Evolutionary conservation across 2,888 invertebrate genomes (phyloP), one percentile per base, ranked within the genome.

Genomic region (Drosophila quinaria): DNA sequence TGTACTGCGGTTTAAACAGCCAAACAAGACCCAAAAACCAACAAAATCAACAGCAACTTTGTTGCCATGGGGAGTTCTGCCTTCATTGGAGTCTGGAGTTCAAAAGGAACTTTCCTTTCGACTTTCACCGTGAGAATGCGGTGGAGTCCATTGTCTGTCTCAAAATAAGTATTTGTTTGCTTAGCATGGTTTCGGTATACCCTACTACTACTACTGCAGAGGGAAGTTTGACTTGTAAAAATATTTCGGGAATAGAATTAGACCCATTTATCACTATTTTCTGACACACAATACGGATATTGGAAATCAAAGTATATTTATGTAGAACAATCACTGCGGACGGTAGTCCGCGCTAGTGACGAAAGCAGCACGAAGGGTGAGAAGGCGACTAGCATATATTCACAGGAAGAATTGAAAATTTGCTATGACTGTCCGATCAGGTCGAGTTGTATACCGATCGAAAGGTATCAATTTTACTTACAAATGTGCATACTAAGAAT

Each of bases 1-100:
- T 87, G 81, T 89, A 74, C 80, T 85, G 89, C 72, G 89, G 89
- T 74, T 87, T 78, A 81, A 87, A 78, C 81, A 87, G 87, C 61
- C 74, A 74, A 76, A 67, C 81, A 74, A 63, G 56, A 70, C 49
- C 63, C 76, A 22, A 65, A 64, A 60, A 59, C 64, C 33, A 17
- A 42, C 47, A 59, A 46, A 17, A 17, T 39, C 47, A 13, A 54
- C 42, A 62, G 37, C 35, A 17, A 47, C 50, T 50, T 54, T 25
- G 52, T 44, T 61, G 69, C 61, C 60, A 50, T 64, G 25, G 78
- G 54, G 60, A 69, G 52, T 56, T 68, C 35, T 25, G 44, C 39
- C 17, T 42, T 33, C 56, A 56, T 39, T 52, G 52, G 52, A 39
- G 52, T 50, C 35, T 13, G 46, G 35, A 58, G 56, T 55, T 55